Base-by-base conservation (phyloP, 2,113 vertebrate species). In the Solea senegalensis region DNA sequence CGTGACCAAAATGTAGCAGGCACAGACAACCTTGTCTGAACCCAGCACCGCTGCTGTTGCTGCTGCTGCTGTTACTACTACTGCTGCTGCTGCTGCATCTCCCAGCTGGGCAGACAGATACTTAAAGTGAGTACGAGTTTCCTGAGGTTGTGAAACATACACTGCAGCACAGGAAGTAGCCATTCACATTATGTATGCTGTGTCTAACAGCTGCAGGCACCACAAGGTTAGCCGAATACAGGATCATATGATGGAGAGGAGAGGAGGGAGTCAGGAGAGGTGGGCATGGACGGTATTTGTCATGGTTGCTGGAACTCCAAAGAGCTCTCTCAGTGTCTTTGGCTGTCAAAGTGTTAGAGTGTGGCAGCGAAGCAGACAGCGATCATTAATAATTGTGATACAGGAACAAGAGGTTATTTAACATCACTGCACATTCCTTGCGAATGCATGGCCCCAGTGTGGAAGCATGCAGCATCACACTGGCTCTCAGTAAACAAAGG, bases 401-500 rank as follows among this genome's bases (percentile, higher is more conserved):
- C 0, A 40, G 21, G 21, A 10, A 76, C 39, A 54, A 49, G 5
- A 70, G 66, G 16, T 64, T 48, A 41, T 66, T 68, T 40, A 54
- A 68, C 61, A 68, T n/a, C 0, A 46, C 2, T 62, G n/a, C 52
- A 26, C 26, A 72, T 52, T 75, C 26, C 72, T 65, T 43, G 13
- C 11, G n/a, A 78, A 78, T 7, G 71, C 40, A 71, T 4, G 15
- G 4, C 21, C 53, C 53, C 48, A 27, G 43, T 50, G 49, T 48
- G 21, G 46, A 62, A 63, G 73, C 16, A 49, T 68, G 69, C 62
- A 77, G 66, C 71, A 84, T 26, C 54, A 69, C 3, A 84, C 55
- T 61, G 80, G 61, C 39, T 68, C 57, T 34, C 78, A 76, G 78
- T 84, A 90, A 90, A 93, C 91, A 92, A 93, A 92, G 92, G 88